phyloP scores from a whole-genome alignment of 2,797 vertebrate genomes.

The Australoheros facetus region DNA sequence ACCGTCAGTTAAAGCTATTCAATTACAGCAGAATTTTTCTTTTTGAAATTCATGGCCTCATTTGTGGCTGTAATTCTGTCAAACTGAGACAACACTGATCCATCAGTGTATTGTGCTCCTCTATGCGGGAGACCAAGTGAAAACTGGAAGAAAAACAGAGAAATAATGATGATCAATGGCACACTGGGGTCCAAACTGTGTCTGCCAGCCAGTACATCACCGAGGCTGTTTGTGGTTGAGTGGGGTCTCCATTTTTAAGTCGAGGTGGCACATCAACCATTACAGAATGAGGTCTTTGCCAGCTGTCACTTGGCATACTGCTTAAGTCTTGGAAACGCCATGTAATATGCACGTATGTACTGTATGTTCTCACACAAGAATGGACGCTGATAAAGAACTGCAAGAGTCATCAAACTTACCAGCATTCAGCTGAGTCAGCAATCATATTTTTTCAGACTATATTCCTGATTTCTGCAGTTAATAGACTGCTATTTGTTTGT shows the following conservation, averaged over 20 bases:
- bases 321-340: neutral
- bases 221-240: slow-evolving; percentile 5
- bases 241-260: slow-evolving; percentile 9
- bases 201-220: slow-evolving; percentile 24
- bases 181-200: neutral
- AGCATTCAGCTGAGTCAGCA: neutral
- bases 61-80: slow-evolving; percentile 12
- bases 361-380: no score
- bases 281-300: neutral
- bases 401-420: neutral
- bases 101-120: slow-evolving; percentile 8
- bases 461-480: neutral
- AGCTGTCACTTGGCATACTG: neutral
- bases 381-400: neutral
- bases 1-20: neutral
- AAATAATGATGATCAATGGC: slow-evolving; percentile 40
- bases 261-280: neutral
- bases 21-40: slow-evolving; percentile 14
- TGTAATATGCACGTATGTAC: neutral
- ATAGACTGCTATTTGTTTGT: neutral
- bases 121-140: neutral
- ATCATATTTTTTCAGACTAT: neutral
- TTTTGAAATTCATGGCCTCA: slow-evolving; percentile 7
- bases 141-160: slow-evolving; percentile 18
- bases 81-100: slow-evolving; percentile 17